These are phyloP conservation scores for Drosophila novamexicana DNA, from an alignment of 1,140 invertebrate genomes.

Conservation along the genomic window DNA sequence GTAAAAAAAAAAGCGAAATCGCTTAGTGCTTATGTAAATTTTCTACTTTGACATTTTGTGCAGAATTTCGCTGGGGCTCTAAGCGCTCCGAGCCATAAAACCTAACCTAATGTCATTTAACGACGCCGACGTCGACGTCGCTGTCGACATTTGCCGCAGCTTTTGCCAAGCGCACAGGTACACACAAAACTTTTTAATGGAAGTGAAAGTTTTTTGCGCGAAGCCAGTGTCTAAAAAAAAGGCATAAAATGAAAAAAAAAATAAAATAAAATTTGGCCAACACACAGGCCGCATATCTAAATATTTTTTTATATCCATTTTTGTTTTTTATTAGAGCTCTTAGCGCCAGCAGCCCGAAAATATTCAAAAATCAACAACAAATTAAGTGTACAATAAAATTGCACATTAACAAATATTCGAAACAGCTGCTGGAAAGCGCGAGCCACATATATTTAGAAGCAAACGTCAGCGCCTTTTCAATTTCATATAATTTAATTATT, in stretches of 20 bases:
- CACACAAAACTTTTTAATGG: conserved; percentile 74
- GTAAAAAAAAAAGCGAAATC: conserved; percentile 71
- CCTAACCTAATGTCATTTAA: conserved; percentile 80
- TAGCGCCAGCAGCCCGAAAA: conserved; percentile 66
- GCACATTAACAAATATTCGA: conserved; percentile 69
- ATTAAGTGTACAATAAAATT: conserved; percentile 58
- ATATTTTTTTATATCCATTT: conserved; percentile 31
- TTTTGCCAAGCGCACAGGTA: conserved; percentile 46
- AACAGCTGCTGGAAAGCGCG: conserved; percentile 63
- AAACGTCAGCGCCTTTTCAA: conserved; percentile 44
- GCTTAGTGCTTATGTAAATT: conserved; percentile 61
- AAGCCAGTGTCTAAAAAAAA: conserved; percentile 56
- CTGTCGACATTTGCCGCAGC: conserved; percentile 30
- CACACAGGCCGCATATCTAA: conserved; percentile 56
- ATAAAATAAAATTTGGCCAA: conserved; percentile 48
- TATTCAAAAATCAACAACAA: conserved; percentile 55
- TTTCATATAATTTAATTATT: conserved; percentile 60
- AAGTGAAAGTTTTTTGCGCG: conserved; percentile 78
- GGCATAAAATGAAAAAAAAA: conserved; percentile 28
- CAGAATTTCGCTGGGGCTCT: conserved; percentile 64
- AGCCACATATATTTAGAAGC: conserved; percentile 52
- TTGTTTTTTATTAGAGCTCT: conserved; percentile 48
- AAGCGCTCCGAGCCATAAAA: conserved; percentile 64
- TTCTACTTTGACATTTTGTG: conserved; percentile 74
- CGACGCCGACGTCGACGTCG: conserved; percentile 35